phyloP scores from a whole-genome alignment of 1,140 invertebrate species.

The Drosophila trapezifrons region DNA sequence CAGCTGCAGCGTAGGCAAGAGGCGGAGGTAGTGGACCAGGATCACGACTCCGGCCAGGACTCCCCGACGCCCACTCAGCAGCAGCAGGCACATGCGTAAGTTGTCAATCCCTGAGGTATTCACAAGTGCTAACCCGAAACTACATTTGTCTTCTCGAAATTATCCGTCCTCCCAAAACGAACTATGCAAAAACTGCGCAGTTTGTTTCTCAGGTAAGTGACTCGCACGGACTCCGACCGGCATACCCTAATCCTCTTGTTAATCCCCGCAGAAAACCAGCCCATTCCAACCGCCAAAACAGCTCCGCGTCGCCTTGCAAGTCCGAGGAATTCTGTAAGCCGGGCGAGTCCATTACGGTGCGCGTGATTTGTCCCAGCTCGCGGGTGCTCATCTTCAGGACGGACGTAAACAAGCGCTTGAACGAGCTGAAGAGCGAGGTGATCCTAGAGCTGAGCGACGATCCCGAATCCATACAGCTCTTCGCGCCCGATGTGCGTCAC shows the following conservation, averaged over 20 bases:
- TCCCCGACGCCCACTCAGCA: slow-evolving; percentile 31
- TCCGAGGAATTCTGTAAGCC: slow-evolving; percentile 16
- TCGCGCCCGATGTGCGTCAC: slow-evolving; percentile 74
- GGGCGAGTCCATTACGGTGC: slow-evolving; percentile 62
- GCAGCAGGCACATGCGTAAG: slow-evolving; percentile 72
- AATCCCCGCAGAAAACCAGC: slow-evolving; percentile 49
- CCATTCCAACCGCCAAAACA: slow-evolving; percentile 29
- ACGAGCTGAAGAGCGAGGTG: slow-evolving; percentile 77
- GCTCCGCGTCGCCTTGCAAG: slow-evolving; percentile 14
- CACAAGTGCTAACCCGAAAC: slow-evolving; percentile 20
- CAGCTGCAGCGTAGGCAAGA: slow-evolving; percentile 46
- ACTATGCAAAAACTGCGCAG: slow-evolving; percentile 83
- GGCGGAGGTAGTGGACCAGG: slow-evolving; percentile 29
- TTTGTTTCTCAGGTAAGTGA: slow-evolving; percentile 73
- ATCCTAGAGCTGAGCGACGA: slow-evolving; percentile 78
- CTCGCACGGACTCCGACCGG: neutral
- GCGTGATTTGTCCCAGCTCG: slow-evolving; percentile 79
- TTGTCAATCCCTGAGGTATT: slow-evolving; percentile 44
- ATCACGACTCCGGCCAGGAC: slow-evolving; percentile 16
- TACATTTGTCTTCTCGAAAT: slow-evolving; percentile 56
- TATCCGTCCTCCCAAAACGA: slow-evolving; percentile 57
- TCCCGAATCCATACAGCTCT: slow-evolving; percentile 72
- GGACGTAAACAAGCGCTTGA: slow-evolving; percentile 68
- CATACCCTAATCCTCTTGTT: neutral
- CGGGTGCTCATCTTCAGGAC: slow-evolving; percentile 73